Evolutionary conservation across 2,113 vertebrate genomes (phyloP).

Genomic region (Thomomys bottae): DNA sequence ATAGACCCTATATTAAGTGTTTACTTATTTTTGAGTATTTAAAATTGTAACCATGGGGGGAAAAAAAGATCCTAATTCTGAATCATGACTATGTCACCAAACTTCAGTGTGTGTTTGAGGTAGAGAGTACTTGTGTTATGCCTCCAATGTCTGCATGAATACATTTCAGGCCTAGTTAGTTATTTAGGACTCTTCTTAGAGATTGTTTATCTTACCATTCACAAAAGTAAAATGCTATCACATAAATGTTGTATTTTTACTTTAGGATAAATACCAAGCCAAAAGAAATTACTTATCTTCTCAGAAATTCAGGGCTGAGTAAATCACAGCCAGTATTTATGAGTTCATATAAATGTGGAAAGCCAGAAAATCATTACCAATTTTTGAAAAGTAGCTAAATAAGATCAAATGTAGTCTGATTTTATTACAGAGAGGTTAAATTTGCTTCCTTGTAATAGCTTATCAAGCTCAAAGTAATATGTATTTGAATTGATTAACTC

Average conservation of each 20-base stretch:
- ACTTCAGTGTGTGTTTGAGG: background rate
- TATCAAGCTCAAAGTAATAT: background rate
- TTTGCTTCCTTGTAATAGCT: slow-evolving; percentile 15
- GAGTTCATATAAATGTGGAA: background rate
- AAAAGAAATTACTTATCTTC: background rate
- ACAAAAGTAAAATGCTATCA: background rate
- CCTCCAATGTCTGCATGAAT: background rate
- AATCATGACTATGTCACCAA: background rate
- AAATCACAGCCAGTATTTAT: background rate
- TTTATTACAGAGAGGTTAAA: background rate
- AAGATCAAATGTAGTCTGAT: slow-evolving; percentile 7
- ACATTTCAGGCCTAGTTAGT: background rate
- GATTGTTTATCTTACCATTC: background rate
- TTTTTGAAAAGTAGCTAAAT: background rate
- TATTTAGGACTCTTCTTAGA: background rate
- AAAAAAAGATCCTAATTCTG: background rate
- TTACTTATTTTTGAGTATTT: slow-evolving; percentile 1
- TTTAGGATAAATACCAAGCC: background rate
- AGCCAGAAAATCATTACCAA: background rate
- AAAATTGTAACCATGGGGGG: background rate
- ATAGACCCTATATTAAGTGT: background rate
- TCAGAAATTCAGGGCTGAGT: background rate
- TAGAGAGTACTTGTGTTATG: background rate
- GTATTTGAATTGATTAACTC: background rate
- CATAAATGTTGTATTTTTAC: background rate